These are phyloP conservation scores for Tortrix viridana DNA, from an alignment of 2,888 invertebrate species.

Conservation along the genomic window DNA sequence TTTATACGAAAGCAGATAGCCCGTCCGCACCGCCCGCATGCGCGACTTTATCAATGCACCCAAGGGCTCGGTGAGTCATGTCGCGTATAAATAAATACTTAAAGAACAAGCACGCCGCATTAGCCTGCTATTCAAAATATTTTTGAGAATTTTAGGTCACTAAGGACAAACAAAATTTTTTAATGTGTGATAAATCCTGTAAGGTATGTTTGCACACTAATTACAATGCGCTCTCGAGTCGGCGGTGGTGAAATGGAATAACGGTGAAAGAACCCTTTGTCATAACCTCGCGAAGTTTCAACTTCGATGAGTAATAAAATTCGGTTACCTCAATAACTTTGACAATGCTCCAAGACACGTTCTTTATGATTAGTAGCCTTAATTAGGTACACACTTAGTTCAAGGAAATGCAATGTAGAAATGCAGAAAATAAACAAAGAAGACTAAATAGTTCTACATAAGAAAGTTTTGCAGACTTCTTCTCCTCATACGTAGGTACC, in stretches of 20 bases:
- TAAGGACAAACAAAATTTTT: constrained; percentile 14
- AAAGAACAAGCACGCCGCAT: constrained; percentile 15
- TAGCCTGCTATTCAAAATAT: constrained; percentile 28
- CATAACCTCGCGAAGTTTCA: constrained; percentile 17
- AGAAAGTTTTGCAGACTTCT: too few relatives aligned
- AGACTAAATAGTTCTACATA: too few relatives aligned
- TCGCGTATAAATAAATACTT: constrained; percentile 21
- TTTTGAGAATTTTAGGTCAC: constrained; percentile 23
- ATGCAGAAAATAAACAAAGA: too few relatives aligned
- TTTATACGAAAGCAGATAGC: constrained; percentile 34
- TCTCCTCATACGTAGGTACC: too few relatives aligned
- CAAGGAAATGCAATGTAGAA: too few relatives aligned
- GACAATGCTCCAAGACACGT: constrained; percentile 5
- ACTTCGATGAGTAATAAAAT: constrained; percentile 31
- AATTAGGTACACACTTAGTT: too few relatives aligned
- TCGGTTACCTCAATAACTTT: constrained; percentile 26
- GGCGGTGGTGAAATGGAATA: constrained; percentile 20
- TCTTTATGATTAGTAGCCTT: background rate
- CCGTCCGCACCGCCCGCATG: constrained; percentile 30
- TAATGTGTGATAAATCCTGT: constrained; percentile 20
- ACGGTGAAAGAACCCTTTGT: constrained; percentile 35
- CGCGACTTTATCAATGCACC: constrained; percentile 23
- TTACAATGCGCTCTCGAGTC: constrained; percentile 26
- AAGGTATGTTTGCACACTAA: constrained; percentile 34
- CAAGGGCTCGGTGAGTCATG: constrained; percentile 34